Percentiles rank a stretch among this genome's conserved stretches.
Conservation (phyloP, 1,140 invertebrate genomes). For the Pararge aegeria region DNA sequence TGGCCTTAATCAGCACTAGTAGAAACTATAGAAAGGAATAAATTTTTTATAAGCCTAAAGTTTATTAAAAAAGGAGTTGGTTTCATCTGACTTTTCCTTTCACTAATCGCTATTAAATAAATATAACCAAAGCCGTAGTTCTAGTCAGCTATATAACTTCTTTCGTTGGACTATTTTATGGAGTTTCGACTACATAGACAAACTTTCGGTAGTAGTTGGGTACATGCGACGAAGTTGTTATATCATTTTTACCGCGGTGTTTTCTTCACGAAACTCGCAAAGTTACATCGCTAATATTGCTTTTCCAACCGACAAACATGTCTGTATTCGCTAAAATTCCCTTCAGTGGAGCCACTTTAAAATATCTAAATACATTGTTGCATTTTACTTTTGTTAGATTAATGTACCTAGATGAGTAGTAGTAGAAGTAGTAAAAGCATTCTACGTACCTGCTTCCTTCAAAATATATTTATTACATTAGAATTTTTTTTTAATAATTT, state of each 20-base stretch:
- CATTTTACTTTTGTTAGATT: background rate
- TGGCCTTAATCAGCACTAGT: no score
- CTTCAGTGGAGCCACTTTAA: background rate
- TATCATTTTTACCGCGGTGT: conserved; percentile 5
- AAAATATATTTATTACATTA: no score
- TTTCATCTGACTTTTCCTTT: no score
- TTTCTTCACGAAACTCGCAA: conserved; percentile 6
- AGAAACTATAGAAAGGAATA: no score
- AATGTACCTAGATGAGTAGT: no score
- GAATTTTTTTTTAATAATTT: no score
- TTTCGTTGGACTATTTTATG: conserved; percentile 9
- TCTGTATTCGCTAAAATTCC: conserved; percentile 1
- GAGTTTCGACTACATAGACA: conserved; percentile 1
- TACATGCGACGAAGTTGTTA: conserved; percentile 9
- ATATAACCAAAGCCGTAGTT: background rate
- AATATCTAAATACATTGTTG: conserved; percentile 2
- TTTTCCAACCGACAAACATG: conserved; percentile 6
- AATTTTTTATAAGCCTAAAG: no score
- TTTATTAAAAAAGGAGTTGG: no score
- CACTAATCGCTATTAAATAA: no score
- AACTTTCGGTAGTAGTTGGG: conserved; percentile 13
- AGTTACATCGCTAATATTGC: conserved; percentile 8
- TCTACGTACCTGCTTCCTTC: no score
- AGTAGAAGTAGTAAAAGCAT: no score
- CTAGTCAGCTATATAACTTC: background rate